Evolutionary conservation across 37 sponge, comb jelly and placozoan species (phyloP).

Genomic region (Diacarnus erythraeanus): DNA sequence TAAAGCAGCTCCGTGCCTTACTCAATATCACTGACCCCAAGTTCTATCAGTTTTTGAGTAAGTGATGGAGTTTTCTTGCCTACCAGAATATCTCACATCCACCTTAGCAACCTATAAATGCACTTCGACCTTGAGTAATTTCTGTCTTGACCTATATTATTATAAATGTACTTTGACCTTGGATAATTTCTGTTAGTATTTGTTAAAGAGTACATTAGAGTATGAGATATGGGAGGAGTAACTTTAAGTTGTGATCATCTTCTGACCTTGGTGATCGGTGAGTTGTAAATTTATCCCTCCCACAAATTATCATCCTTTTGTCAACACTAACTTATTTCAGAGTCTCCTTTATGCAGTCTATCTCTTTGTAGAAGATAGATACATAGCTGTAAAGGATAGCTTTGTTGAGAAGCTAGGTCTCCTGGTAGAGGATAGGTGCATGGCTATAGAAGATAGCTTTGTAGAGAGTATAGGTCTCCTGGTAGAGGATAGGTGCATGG

Average conservation of each 20-base stretch:
- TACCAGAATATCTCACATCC: too few species aligned
- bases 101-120: background rate
- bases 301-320: background rate
- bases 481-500: background rate
- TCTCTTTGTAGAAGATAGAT: background rate
- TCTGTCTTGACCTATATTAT: too few species aligned
- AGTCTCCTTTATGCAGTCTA: too few species aligned
- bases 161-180: too few species aligned
- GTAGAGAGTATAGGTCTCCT: background rate
- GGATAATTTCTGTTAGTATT: too few species aligned
- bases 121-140: too few species aligned
- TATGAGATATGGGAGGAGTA: too few species aligned
- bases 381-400: background rate
- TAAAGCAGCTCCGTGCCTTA: conserved; percentile 71
- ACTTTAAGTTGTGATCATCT: too few species aligned
- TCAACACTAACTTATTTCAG: too few species aligned
- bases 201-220: too few species aligned
- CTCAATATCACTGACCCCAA: conserved; percentile 61
- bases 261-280: background rate
- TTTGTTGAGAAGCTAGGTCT: background rate
- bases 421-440: background rate
- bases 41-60: conserved; percentile 79
- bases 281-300: background rate
- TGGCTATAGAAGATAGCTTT: background rate
- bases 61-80: conserved; percentile 28